Evolutionary conservation across 1,140 invertebrate genomes (phyloP).

Genomic region (Aphidius gifuensis): DNA sequence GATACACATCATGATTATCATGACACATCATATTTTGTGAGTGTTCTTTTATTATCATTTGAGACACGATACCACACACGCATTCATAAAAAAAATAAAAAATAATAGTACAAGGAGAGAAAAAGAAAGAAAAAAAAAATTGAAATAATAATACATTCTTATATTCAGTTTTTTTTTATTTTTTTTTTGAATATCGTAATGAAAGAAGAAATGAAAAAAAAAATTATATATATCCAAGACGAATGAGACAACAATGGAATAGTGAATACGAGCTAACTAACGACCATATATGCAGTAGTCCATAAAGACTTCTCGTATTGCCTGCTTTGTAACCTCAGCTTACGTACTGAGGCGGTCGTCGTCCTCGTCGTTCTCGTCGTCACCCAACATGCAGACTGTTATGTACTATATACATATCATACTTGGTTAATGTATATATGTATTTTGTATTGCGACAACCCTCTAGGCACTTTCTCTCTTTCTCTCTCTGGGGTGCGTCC

Average conservation of each 20-base stretch:
- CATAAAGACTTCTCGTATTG: slow-evolving; percentile 30
- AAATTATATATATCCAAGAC: slow-evolving; percentile 22
- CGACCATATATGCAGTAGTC: slow-evolving; percentile 31
- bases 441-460: too few species aligned
- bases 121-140: too few species aligned
- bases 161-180: background rate
- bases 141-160: background rate
- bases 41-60: too few species aligned
- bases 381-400: background rate
- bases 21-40: too few species aligned
- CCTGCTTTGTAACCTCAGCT: slow-evolving; percentile 24
- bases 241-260: slow-evolving; percentile 38
- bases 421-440: too few species aligned
- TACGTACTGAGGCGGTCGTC: slow-evolving; percentile 1
- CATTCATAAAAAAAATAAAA: too few species aligned
- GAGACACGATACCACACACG: too few species aligned
- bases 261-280: slow-evolving; percentile 40
- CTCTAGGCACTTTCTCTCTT: too few species aligned
- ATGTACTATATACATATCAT: background rate
- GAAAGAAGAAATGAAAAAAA: slow-evolving; percentile 18
- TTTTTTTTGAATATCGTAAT: slow-evolving; percentile 26
- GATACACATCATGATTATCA: too few species aligned
- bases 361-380: slow-evolving; percentile 1
- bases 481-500: slow-evolving; percentile 24
- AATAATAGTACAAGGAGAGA: too few species aligned